Base-by-base conservation (phyloP, 2,888 invertebrate genomes). In the Idaea aversata region DNA sequence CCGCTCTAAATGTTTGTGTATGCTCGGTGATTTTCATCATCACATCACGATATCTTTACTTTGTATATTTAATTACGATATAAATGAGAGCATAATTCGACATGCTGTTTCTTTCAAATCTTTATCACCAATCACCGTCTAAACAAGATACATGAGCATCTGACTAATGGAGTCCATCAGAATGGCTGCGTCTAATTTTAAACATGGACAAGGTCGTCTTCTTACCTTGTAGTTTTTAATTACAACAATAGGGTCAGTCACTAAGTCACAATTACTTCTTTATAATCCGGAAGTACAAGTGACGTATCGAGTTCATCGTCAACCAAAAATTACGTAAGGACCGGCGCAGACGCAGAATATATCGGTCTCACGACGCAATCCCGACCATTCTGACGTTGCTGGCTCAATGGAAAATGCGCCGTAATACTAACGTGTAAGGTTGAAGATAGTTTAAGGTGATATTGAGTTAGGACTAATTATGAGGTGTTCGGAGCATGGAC, bases 281-380 rank as follows among this genome's bases (percentile, higher is more conserved):
- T 77, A 81, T 89, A 87, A 86, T 88, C 83, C 91, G 92, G 92
- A 91, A 91, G 86, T 83, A 77, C 75, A 76, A 71, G 84, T 91
- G 92, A 91, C 90, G 91, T 91, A 87, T 90, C 82, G 86, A 88
- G 91, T 88, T 88, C 90, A 87, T 84, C 90, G 88, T 88, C 88
- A 85, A 86, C 89, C 80, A 75, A 84, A 85, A 84, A 83, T 92
- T 91, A 88, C 91, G 91, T 90, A 92, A 93, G 86, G 83, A 83
- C 79, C 84, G 79, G 81, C 85, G 84, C 85, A 90, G 90, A 90
- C 90, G 87, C 86, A 80, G 81, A 88, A 87, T 89, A 90, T 88
- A 90, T 88, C 83, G 83, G 88, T 88, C 85, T 76, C 76, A 70
- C 69, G 70, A 69, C 72, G 71, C 72, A 74, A 68, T 47, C 47